Conservation (phyloP, 2,113 vertebrate species). For the Oostethus manadensis region DNA sequence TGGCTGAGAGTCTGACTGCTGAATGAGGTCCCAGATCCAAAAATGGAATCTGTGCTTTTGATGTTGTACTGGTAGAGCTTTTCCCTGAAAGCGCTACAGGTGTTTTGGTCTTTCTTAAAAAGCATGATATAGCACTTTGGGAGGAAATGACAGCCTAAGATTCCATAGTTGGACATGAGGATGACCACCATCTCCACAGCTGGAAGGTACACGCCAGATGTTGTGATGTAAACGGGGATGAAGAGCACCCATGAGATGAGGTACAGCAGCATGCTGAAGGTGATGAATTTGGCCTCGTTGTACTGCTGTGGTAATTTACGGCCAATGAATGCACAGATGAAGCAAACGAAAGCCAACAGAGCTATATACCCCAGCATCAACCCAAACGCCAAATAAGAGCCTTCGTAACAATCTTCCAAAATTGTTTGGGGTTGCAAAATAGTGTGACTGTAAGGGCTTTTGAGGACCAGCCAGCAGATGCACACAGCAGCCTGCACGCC, state of each 20-base stretch:
- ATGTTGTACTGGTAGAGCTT: conserved; percentile 77
- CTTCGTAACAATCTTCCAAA: conserved; percentile 78
- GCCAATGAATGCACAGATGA: conserved; percentile 83
- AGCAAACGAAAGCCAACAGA: conserved; percentile 78
- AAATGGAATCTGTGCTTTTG: conserved; percentile 37
- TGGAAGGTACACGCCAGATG: conserved; percentile 78
- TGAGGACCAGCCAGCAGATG: conserved; percentile 75
- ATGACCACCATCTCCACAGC: conserved; percentile 86
- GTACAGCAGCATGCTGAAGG: conserved; percentile 87
- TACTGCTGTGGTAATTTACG: conserved; percentile 85
- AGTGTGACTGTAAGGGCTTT: conserved; percentile 63
- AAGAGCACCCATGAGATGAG: conserved; percentile 87
- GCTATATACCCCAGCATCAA: conserved; percentile 80
- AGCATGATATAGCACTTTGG: conserved; percentile 86
- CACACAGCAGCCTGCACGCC: conserved; percentile 74
- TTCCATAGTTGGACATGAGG: conserved; percentile 84
- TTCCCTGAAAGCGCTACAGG: conserved; percentile 80
- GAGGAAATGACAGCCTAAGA: conserved; percentile 82
- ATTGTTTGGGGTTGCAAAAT: conserved; percentile 56
- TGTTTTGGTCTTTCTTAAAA: conserved; percentile 82
- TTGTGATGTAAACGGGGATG: conserved; percentile 79
- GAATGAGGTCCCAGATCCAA: background rate
- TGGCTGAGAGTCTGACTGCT: background rate
- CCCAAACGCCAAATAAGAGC: conserved; percentile 76
- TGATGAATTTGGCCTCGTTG: conserved; percentile 88